phyloP scores from a whole-genome alignment of 1,140 invertebrate genomes.

The Nephotettix cincticeps region DNA sequence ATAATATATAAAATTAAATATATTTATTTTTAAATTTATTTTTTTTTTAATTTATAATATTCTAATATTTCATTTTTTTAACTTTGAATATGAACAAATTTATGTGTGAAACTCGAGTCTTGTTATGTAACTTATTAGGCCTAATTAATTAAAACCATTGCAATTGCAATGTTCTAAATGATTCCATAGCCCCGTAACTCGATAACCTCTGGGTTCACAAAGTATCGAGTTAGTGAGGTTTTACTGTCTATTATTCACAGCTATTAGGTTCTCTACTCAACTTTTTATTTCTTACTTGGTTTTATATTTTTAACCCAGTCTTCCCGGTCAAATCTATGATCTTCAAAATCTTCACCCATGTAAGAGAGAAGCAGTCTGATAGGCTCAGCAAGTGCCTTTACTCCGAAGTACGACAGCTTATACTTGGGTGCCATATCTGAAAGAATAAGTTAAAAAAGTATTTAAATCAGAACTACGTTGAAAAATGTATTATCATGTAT shows the following conservation, averaged over 20 bases:
- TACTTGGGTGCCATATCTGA: constrained; percentile 42
- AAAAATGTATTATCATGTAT: too few relatives aligned
- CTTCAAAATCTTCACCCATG: constrained; percentile 62
- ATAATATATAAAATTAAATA: too few relatives aligned
- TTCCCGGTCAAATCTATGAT: constrained; percentile 55
- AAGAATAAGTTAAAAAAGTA: too few relatives aligned
- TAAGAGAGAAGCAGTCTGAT: constrained; percentile 66
- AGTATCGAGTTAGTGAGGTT: too few relatives aligned
- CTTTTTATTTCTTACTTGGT: constrained; percentile 50
- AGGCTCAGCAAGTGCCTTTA: constrained; percentile 65
- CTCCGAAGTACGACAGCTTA: constrained; percentile 66
- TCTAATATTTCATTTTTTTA: too few relatives aligned
- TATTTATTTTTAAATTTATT: too few relatives aligned
- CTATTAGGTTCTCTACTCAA: too few relatives aligned
- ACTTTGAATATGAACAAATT: too few relatives aligned
- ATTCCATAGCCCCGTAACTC: background rate
- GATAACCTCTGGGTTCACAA: too few relatives aligned
- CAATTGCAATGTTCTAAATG: background rate
- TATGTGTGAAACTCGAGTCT: too few relatives aligned
- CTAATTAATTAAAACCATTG: background rate
- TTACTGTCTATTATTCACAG: background rate
- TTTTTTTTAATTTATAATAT: too few relatives aligned
- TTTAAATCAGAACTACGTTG: too few relatives aligned
- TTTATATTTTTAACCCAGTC: constrained; percentile 53
- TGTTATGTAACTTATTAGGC: background rate